Evolutionary conservation across 2,113 vertebrate species (phyloP).

Genomic region (Picathartes gymnocephalus): DNA sequence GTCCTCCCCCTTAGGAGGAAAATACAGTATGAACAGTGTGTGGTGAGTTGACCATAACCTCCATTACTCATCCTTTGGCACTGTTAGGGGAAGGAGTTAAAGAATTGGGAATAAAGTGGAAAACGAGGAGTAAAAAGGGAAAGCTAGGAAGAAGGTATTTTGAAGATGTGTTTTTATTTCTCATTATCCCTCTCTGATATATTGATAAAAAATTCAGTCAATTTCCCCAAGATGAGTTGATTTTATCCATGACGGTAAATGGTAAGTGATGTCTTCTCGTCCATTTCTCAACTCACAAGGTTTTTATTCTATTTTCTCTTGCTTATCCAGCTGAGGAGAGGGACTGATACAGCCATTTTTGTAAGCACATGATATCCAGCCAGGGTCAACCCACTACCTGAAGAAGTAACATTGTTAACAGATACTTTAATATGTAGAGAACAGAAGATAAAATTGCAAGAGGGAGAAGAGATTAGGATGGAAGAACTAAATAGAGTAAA

Average conservation of each 20-base stretch:
- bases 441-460: background rate
- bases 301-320: background rate
- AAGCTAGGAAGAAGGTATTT: background rate
- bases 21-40: background rate
- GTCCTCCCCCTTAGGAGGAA: background rate
- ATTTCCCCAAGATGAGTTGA: background rate
- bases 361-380: background rate
- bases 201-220: background rate
- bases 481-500: background rate
- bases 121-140: background rate
- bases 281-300: background rate
- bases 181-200: background rate
- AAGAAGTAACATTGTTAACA: background rate
- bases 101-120: background rate
- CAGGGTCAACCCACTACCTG: background rate
- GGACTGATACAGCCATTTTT: background rate
- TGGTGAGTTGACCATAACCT: background rate
- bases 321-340: background rate
- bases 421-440: background rate
- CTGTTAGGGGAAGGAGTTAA: background rate
- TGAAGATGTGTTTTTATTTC: background rate
- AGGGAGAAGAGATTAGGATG: background rate
- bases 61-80: background rate
- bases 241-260: background rate
- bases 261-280: background rate